phyloP scores from a whole-genome alignment of 2,113 vertebrate genomes.

The Progne subis region DNA sequence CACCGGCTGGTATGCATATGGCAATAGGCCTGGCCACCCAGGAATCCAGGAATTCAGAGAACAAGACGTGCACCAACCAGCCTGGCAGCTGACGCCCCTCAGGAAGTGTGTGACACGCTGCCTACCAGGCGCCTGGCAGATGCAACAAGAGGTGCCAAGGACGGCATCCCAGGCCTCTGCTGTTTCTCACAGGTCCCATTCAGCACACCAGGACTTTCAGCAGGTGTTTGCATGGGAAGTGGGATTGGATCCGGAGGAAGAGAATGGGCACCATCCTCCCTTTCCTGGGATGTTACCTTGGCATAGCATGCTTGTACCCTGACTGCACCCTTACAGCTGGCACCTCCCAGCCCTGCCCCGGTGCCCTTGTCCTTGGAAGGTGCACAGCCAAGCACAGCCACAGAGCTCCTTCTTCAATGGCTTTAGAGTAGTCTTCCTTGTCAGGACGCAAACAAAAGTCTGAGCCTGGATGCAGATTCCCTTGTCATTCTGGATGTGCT shows the following conservation, averaged over 20 bases:
- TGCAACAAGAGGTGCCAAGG: background rate
- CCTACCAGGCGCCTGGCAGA: background rate
- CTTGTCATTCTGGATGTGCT: background rate
- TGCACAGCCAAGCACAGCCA: background rate
- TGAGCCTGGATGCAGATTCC: background rate
- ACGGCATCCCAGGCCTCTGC: background rate
- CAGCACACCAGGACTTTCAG: background rate
- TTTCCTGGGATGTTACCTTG: background rate
- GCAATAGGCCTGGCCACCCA: background rate
- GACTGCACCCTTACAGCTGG: background rate
- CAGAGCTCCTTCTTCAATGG: background rate
- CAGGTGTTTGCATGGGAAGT: background rate
- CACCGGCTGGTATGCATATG: background rate
- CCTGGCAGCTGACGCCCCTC: background rate
- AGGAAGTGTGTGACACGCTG: background rate
- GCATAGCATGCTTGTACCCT: background rate
- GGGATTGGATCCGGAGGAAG: background rate
- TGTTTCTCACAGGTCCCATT: background rate
- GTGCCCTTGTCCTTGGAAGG: background rate
- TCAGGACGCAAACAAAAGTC: background rate
- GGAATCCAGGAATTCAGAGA: background rate
- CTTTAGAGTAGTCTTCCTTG: background rate
- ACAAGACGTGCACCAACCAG: background rate
- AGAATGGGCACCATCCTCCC: fast-evolving
- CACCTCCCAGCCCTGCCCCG: background rate